Evolutionary conservation across 2,888 invertebrate species (phyloP), one percentile per base, ranked within the genome.

Genomic region (Melanargia galathea): DNA sequence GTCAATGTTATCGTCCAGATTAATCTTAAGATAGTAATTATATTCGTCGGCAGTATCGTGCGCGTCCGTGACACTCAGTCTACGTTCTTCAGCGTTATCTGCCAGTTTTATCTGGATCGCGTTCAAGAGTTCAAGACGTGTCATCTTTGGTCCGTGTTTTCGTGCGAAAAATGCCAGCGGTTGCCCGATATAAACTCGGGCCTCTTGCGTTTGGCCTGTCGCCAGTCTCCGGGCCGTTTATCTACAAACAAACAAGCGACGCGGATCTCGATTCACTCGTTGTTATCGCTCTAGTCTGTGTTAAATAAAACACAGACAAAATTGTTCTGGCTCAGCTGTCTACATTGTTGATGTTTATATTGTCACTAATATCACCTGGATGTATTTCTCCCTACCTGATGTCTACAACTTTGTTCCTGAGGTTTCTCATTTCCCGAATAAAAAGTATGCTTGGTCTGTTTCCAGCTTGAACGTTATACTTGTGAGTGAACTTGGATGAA

Each of bases 201-300:
- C 71, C 70, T 63, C 66, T 48, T 49, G 79, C 78, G 79, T 72
- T 82, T 89, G 89, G 88, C 88, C 72, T 66, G 46, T 61, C 71
- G 87, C 89, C 88, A 89, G 81, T 76, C 69, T 24, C 67, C 70
- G 69, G 67, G 73, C 51, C 45, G 43, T 62, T 63, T 60, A 68
- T 57, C 45, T 45, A 33, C 57, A 30, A 55, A 43, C 58, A n/a
- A n/a, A 33, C 57, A 65, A 63, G 65, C 58, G 46, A 22, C 33
- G 24, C 26, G 35, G 13, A 57, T 43, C 45, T 7, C 51, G 20
- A n/a, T n/a, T n/a, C n/a, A n/a, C n/a, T 45, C 64, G 64, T 60
- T 55, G 54, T 58, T 45, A 26, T 51, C 30, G 54, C 59, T 60
- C n/a, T n/a, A n/a, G n/a, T 55, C 62, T 63, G 58, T 65, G 58